Conservation (phyloP, 2,113 vertebrate species). For the Otocyon megalotis region DNA sequence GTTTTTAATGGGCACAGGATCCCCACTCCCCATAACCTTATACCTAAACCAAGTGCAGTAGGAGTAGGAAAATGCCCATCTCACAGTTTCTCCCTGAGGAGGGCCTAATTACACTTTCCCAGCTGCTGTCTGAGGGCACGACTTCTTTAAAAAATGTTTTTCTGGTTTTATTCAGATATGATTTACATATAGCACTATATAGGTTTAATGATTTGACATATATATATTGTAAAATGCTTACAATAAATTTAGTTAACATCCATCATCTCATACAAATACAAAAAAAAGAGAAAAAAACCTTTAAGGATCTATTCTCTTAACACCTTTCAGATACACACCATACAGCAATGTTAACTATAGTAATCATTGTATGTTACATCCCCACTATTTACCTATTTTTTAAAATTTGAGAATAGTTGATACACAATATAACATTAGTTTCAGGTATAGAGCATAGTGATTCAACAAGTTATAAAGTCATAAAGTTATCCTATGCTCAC, state of each 20-base stretch:
- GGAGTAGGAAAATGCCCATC: neutral
- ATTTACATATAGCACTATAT: neutral
- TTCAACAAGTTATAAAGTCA: neutral
- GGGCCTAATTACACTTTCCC: neutral
- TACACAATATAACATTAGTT: neutral
- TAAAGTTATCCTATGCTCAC: neutral
- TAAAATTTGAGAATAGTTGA: neutral
- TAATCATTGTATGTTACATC: neutral
- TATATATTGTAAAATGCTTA: neutral
- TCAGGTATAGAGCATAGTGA: neutral
- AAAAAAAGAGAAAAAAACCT: neutral
- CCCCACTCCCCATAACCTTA: neutral
- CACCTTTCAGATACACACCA: neutral
- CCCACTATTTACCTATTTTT: neutral
- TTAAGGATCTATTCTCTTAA: neutral
- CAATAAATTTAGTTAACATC: neutral
- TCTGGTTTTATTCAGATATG: neutral
- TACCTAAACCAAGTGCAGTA: neutral
- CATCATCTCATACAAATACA: neutral
- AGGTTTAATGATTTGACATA: neutral
- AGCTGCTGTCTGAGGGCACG: neutral
- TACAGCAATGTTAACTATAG: neutral
- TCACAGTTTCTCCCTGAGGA: neutral
- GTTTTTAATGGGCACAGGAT: neutral
- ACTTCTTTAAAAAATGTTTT: neutral